These are phyloP conservation scores for Pseudomugil tenellus DNA, from an alignment of 2,797 vertebrate genomes.

Conservation along the genomic window DNA sequence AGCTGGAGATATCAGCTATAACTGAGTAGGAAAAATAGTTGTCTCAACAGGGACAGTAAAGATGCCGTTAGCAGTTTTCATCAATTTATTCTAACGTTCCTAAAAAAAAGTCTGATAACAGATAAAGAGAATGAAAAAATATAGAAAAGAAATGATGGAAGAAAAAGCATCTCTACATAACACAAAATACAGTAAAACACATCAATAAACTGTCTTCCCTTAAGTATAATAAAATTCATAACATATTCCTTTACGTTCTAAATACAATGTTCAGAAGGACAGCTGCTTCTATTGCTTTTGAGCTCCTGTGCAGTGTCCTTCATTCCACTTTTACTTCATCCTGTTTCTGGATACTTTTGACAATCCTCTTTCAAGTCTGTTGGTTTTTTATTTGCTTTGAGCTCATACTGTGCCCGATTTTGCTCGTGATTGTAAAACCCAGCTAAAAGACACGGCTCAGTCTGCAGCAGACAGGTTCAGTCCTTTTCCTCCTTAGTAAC, in stretches of 20 bases:
- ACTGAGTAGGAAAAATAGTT: too few relatives aligned
- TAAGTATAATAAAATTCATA: background rate
- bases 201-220: background rate
- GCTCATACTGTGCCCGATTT: constrained; percentile 40
- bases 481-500: constrained; percentile 34
- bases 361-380: constrained; percentile 52
- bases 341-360: constrained; percentile 29
- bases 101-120: too few relatives aligned
- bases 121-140: too few relatives aligned
- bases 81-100: too few relatives aligned
- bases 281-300: background rate
- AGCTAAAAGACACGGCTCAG: constrained; percentile 45
- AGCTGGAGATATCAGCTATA: too few relatives aligned
- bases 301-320: constrained; percentile 7
- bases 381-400: constrained; percentile 42
- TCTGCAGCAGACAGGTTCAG: constrained; percentile 33
- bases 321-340: constrained; percentile 15
- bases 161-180: too few relatives aligned
- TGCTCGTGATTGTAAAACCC: constrained; percentile 47
- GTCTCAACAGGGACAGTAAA: too few relatives aligned
- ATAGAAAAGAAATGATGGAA: too few relatives aligned
- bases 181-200: too few relatives aligned
- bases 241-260: background rate
- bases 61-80: too few relatives aligned
- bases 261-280: constrained; percentile 9